Base-by-base conservation (phyloP, 1,140 invertebrate species). In the Habropoda laboriosa region DNA sequence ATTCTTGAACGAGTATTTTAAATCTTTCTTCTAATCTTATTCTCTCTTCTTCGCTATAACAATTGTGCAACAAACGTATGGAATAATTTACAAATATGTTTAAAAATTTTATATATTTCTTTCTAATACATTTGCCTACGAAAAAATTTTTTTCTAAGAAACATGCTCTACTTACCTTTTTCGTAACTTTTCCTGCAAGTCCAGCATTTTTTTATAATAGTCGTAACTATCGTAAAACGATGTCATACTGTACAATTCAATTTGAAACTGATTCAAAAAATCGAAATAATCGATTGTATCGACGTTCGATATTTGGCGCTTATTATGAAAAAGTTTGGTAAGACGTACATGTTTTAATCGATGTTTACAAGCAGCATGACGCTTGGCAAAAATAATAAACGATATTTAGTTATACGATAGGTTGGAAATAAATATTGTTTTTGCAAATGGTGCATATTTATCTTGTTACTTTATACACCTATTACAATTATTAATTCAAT, bases 11-110 rank as follows among this genome's bases (percentile, higher is more conserved):
- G 21, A 93, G 78, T 35, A 90, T 55, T 47, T 91, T 90, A 67
- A 92, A 93, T 64, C 90, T 87, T 60, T 91, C 89, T 64, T 93
- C 92, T 67, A 93, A 74, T 45, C 86, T 87, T 75, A 92, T 90
- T 66, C 91, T 91, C 68, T 93, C 91, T 73, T 93, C 91, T 68
- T 93, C 92, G 61, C 92, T 93, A 45, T 1, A 84, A 86, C 42
- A 63, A 49, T 86, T 7, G 8, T 40, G 10, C 18, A 51, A 67
- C 7, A 38, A 53, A 57, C 21, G 30, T 47, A 10, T 6, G 12
- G 12, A 27, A 38, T 24, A 40, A 38, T n/a, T 6, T 70, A 7
- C 40, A 10, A 40, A 12, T 35, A 38, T 21, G 7, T 35, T 27
- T 16, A 38, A 55, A 7, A 30, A 35, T 32, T n/a, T n/a, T 38